Percentiles rank a stretch among this genome's conserved stretches.
These are phyloP conservation scores for Ariolimax columbianus DNA, from an alignment of 2,888 invertebrate genomes.

Conservation along the genomic window DNA sequence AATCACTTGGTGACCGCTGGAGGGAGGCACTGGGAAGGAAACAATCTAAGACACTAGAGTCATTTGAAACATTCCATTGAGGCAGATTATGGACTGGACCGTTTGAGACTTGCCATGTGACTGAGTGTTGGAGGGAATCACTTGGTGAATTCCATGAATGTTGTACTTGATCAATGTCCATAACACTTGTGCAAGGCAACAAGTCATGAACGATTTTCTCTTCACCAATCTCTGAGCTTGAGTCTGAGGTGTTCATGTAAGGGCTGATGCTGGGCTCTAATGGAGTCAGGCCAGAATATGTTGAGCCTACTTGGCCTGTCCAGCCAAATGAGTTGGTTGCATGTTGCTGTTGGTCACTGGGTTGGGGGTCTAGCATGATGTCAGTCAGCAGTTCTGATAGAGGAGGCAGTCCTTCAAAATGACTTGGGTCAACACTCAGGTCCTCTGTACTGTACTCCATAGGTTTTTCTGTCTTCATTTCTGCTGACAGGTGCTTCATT, in stretches of 20 bases:
- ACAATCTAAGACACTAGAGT: slow-evolving; percentile 42
- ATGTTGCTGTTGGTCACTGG: slow-evolving; percentile 36
- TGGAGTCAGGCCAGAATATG: slow-evolving; percentile 34
- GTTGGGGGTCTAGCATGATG: slow-evolving; percentile 51
- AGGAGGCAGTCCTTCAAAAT: slow-evolving; percentile 51
- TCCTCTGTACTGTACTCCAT: slow-evolving; percentile 43
- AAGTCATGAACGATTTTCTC: slow-evolving; percentile 47
- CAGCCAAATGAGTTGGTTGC: slow-evolving; percentile 27
- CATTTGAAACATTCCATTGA: slow-evolving; percentile 25
- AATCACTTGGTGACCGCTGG: slow-evolving; percentile 35
- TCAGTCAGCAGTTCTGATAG: slow-evolving; percentile 49
- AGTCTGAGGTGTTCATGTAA: slow-evolving; percentile 36
- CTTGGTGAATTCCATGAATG: slow-evolving; percentile 10
- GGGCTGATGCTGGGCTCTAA: slow-evolving; percentile 39
- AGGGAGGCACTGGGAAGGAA: slow-evolving; percentile 43
- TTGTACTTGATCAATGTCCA: slow-evolving; percentile 34
- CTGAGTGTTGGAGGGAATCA: slow-evolving; percentile 4
- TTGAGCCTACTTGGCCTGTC: slow-evolving; percentile 19
- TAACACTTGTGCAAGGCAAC: slow-evolving; percentile 47
- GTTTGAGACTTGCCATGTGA: slow-evolving; percentile 18
- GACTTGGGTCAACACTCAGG: slow-evolving; percentile 48
- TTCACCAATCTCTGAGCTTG: slow-evolving; percentile 28
- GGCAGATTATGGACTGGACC: slow-evolving; percentile 5
- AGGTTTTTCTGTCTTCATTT: slow-evolving; percentile 45
- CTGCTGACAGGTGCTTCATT: slow-evolving; percentile 50